Evolutionary conservation across 2,888 invertebrate genomes (phyloP).

Genomic region (Cinara cedri): DNA sequence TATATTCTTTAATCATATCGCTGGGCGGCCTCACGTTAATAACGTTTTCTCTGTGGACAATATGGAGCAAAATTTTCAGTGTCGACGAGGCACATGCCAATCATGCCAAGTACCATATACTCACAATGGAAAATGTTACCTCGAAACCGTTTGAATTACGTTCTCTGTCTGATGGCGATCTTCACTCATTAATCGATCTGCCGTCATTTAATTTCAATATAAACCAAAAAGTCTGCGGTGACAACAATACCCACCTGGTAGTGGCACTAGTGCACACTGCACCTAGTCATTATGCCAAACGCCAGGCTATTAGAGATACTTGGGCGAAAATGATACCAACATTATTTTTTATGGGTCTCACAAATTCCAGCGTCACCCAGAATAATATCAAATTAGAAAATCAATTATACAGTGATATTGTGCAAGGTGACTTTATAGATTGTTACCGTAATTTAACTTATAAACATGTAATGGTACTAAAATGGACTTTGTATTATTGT

Average conservation of each 20-base stretch:
- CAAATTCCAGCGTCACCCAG: slow-evolving; percentile 62
- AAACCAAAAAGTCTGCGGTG: slow-evolving; percentile 65
- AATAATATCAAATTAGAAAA: slow-evolving; percentile 67
- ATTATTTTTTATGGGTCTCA: slow-evolving; percentile 72
- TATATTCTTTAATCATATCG: slow-evolving; percentile 48
- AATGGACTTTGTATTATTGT: slow-evolving; percentile 78
- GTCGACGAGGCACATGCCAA: neutral
- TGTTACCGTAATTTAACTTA: slow-evolving; percentile 82
- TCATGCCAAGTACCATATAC: slow-evolving; percentile 43
- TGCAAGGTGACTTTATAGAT: slow-evolving; percentile 79
- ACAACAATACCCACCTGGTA: slow-evolving; percentile 66
- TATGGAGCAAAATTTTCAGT: slow-evolving; percentile 43
- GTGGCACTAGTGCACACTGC: slow-evolving; percentile 75
- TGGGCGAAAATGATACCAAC: slow-evolving; percentile 72
- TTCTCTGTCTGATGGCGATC: slow-evolving; percentile 38
- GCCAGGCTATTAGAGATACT: slow-evolving; percentile 74
- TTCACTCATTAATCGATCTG: slow-evolving; percentile 66
- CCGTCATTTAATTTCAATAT: slow-evolving; percentile 70
- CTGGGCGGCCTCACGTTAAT: slow-evolving; percentile 46
- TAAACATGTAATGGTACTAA: slow-evolving; percentile 82
- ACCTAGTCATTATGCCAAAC: slow-evolving; percentile 70
- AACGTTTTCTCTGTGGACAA: slow-evolving; percentile 45
- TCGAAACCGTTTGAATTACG: slow-evolving; percentile 40
- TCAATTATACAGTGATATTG: slow-evolving; percentile 69
- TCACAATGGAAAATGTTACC: slow-evolving; percentile 50